Conservation (phyloP, 1,140 invertebrate species). For the Eubasilissa regina region DNA sequence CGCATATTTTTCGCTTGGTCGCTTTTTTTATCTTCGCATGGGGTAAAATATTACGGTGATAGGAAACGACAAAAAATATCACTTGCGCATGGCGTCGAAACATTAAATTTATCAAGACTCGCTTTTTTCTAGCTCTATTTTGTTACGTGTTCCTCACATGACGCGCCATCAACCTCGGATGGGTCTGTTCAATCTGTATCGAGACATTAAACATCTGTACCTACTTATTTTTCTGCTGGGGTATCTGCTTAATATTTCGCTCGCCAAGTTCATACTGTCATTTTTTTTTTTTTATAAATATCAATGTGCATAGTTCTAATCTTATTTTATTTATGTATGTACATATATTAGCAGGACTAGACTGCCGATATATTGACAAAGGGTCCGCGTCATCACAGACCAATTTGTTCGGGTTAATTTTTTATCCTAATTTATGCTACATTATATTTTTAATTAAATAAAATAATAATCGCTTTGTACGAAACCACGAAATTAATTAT, state of each 20-base stretch:
- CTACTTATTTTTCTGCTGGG: neutral
- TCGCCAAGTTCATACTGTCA: too few relatives aligned
- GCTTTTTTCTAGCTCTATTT: slow-evolving; percentile 4
- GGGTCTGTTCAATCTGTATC: slow-evolving; percentile 13
- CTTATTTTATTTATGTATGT: too few relatives aligned
- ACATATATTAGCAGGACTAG: too few relatives aligned
- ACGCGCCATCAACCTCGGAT: neutral
- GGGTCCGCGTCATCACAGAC: too few relatives aligned
- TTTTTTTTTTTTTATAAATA: too few relatives aligned
- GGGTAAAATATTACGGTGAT: slow-evolving; percentile 37
- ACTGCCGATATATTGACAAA: too few relatives aligned
- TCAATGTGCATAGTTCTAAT: too few relatives aligned
- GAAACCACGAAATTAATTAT: too few relatives aligned
- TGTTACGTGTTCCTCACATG: neutral
- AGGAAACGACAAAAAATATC: slow-evolving; percentile 28
- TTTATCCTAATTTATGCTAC: too few relatives aligned
- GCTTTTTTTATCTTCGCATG: slow-evolving; percentile 40
- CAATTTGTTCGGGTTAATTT: too few relatives aligned
- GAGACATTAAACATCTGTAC: slow-evolving; percentile 10
- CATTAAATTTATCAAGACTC: neutral
- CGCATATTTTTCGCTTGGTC: slow-evolving; percentile 10
- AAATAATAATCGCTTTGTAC: too few relatives aligned
- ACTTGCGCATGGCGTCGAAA: slow-evolving; percentile 13
- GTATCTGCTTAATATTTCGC: neutral
- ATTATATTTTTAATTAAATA: too few relatives aligned